Evolutionary conservation across 2,797 vertebrate species (phyloP), one percentile per base, ranked within the genome.

Genomic region (Anguilla marmorata): DNA sequence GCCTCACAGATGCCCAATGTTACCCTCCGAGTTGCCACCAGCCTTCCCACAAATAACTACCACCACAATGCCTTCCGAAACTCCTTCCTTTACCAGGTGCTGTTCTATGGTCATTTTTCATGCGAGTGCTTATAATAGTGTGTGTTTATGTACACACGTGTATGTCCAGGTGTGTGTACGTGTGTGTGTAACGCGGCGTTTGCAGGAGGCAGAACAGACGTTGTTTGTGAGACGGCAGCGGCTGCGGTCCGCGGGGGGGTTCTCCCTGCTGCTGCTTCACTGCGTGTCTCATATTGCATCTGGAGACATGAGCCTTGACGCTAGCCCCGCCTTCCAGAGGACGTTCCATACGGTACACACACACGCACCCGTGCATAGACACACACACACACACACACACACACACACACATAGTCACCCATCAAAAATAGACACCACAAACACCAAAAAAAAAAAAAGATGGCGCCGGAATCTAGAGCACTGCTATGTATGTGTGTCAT

Each of bases 21-120:
- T 90, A 93, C 93, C 60, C 93, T 99, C 33, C 94, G 95, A 56
- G 91, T 98, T 30, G 96, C 97, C 86, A 94, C 95, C 76, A 95
- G 91, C 90, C 95, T 99, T 52, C 97, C 98, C 82, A 86, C 88
- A 14, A 96, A 95, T 74, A 92, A 94, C 85, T 92, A 95, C 85
- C 85, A 91, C 11, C 94, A 93, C 87, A 98, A 97, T 0, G 93
- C 96, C 89, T 98, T 98, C 94, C 95, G 96, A 56, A 96, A 95
- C 88, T 96, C 95, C 27, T 98, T 98, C 94, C 97, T 97, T 90
- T 98, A 97, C 63, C 95, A 98, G 97, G 97, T 98, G 91, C 87
- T 90, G 27, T 33, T 54, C 19, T 30, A 84, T 19, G 60, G 79
- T 85, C 30, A 1, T 52, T 27, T 80, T 58, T 58, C 48, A 90